Base-by-base conservation (phyloP, 1,140 invertebrate genomes). In the Bombus haemorrhoidalis region DNA sequence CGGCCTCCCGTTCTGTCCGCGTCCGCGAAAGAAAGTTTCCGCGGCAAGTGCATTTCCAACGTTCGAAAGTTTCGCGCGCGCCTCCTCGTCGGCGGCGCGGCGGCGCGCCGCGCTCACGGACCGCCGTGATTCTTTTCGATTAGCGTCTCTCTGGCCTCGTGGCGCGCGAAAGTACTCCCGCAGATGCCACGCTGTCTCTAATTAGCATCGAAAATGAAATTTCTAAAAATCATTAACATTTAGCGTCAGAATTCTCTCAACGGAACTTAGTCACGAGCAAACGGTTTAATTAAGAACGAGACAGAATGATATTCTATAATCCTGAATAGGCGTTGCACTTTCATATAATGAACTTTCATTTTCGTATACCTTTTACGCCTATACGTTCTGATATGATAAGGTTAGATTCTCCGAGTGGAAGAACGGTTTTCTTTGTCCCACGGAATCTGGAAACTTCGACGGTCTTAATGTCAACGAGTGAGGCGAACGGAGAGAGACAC, bases 11-110 rank as follows among this genome's bases (percentile, higher is more conserved):
- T 90, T 89, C 86, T 89, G 90, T 90, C 89, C 91, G 47, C 87
- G 89, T 91, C 90, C 88, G 82, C 89, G 89, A 93, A 80, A 94
- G 94, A 95, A 95, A 95, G 94, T 95, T 94, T 92, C 88, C 83
- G 87, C 89, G 32, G 64, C 93, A 91, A 93, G 91, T 94, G 92
- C 93, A 92, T 90, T 68, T 92, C 91, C 90, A 90, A 91, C 91
- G 91, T 93, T 94, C 91, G 94, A 95, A 95, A 94, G 94, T 95
- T 90, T 91, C 74, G 72, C 84, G 47, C 84, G 47, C 78, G 68
- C 80, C 84, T 83, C 81, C 74, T 79, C 78, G 75, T 57, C 64
- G 28, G 53, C 72, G 47, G 47, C 47, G 47, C 47, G 15, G 6
- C 6, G 15, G 15, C 15, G 15, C 15, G 47, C 53, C 86, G n/a